Evolutionary conservation across 2,113 vertebrate species (phyloP).

Genomic region (Heptranchias perlo): DNA sequence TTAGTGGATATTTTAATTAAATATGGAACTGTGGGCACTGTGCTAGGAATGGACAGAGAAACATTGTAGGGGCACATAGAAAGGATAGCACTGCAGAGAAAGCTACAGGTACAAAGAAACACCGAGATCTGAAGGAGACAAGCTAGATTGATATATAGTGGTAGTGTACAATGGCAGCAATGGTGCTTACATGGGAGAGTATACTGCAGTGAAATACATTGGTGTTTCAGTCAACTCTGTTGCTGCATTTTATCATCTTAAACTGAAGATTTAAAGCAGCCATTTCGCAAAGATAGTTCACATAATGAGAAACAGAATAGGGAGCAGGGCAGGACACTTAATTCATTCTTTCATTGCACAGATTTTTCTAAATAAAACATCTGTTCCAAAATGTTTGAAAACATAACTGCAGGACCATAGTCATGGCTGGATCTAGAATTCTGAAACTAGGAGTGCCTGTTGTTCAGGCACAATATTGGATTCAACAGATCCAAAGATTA

Average conservation of each 20-base stretch:
- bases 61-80: not conserved
- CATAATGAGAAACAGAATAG: not conserved
- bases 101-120: not conserved
- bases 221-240: not conserved
- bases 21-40: not conserved
- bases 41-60: not conserved
- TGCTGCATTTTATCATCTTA: not conserved
- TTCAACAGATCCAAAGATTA: not conserved
- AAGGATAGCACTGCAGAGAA: not conserved
- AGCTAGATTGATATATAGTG: not conserved
- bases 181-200: too few relatives aligned
- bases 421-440: not conserved
- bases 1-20: not conserved
- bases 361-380: not conserved
- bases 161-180: not conserved
- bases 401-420: not conserved
- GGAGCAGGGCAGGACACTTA: not conserved
- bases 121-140: not conserved
- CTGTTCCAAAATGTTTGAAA: not conserved
- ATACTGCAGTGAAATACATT: too few relatives aligned
- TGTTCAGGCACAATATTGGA: not conserved
- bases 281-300: too few relatives aligned
- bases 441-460: not conserved
- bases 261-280: not conserved
- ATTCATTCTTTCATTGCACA: not conserved